Conservation (phyloP, 2,797 vertebrate genomes). For the Falco cherrug region DNA sequence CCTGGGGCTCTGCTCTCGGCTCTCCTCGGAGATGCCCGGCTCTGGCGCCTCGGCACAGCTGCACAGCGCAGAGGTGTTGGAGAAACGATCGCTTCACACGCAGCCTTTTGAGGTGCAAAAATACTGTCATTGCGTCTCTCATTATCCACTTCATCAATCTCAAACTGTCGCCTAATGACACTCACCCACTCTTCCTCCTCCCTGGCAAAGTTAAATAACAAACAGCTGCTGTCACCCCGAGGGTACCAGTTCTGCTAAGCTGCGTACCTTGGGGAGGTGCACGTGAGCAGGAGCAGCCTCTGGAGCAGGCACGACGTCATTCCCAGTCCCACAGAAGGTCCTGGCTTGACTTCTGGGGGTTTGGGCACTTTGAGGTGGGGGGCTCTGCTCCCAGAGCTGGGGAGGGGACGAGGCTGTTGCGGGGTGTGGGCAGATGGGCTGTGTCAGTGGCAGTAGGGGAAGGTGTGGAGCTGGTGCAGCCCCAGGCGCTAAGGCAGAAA, state of each 20-base stretch:
- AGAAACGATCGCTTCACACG: not conserved
- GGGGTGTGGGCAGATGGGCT: rapidly evolving
- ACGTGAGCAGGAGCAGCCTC: rapidly evolving
- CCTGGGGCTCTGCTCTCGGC: rapidly evolving
- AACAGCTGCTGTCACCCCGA: not conserved
- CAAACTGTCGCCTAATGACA: conserved; percentile 56
- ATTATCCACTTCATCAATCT: conserved; percentile 74
- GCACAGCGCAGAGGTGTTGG: not conserved
- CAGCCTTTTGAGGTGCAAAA: conserved; percentile 22
- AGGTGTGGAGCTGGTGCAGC: not conserved
- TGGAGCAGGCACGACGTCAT: rapidly evolving
- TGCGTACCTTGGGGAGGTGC: rapidly evolving
- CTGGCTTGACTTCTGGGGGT: not conserved
- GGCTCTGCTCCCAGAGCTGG: too few species aligned
- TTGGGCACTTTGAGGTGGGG: not conserved
- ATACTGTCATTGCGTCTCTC: conserved; percentile 39
- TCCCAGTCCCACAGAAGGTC: not conserved
- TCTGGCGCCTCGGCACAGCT: not conserved
- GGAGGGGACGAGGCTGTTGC: not conserved
- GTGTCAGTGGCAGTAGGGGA: not conserved
- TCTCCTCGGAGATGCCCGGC: not conserved
- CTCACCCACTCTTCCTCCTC: conserved; percentile 47
- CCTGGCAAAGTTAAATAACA: not conserved
- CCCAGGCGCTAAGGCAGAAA: not conserved
- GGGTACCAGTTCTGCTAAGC: not conserved